These are phyloP conservation scores for Hemibagrus wyckioides DNA, from an alignment of 2,113 vertebrate species.

Conservation along the genomic window DNA sequence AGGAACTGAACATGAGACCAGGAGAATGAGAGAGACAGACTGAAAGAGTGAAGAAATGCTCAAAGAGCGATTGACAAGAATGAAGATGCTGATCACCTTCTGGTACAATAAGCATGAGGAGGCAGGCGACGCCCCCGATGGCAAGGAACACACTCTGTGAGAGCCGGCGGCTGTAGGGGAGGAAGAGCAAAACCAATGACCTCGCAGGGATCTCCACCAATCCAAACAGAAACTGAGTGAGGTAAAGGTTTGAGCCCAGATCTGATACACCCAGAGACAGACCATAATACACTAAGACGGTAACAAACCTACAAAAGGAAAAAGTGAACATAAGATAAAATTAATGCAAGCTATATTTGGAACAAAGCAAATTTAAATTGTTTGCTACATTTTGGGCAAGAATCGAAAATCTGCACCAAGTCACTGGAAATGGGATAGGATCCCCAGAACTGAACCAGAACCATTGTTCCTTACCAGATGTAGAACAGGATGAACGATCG, in stretches of 20 bases:
- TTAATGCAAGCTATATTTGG: background rate
- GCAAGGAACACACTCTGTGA: constrained; percentile 69
- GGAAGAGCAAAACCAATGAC: constrained; percentile 64
- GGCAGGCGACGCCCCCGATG: constrained; percentile 69
- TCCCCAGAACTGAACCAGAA: background rate
- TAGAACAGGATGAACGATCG: constrained; percentile 73
- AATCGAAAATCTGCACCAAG: background rate
- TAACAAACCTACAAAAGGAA: constrained; percentile 79
- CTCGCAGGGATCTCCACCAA: constrained; percentile 81
- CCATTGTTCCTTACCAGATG: constrained; percentile 73
- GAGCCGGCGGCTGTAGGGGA: constrained; percentile 70
- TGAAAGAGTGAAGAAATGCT: background rate
- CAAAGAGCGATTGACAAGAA: background rate
- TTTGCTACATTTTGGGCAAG: background rate
- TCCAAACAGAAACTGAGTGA: constrained; percentile 86
- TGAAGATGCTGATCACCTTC: constrained; percentile 57
- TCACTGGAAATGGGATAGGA: background rate
- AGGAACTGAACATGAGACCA: background rate
- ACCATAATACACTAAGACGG: constrained; percentile 84
- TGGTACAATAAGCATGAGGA: constrained; percentile 77
- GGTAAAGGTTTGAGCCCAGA: constrained; percentile 84
- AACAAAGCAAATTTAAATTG: background rate
- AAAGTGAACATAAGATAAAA: background rate
- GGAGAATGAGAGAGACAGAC: no score
- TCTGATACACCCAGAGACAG: constrained; percentile 80